A percentile compares a stretch with the other conserved stretches of the same genome.
These are phyloP conservation scores for Coenonympha arcania DNA, from an alignment of 2,888 invertebrate species.

Conservation along the genomic window DNA sequence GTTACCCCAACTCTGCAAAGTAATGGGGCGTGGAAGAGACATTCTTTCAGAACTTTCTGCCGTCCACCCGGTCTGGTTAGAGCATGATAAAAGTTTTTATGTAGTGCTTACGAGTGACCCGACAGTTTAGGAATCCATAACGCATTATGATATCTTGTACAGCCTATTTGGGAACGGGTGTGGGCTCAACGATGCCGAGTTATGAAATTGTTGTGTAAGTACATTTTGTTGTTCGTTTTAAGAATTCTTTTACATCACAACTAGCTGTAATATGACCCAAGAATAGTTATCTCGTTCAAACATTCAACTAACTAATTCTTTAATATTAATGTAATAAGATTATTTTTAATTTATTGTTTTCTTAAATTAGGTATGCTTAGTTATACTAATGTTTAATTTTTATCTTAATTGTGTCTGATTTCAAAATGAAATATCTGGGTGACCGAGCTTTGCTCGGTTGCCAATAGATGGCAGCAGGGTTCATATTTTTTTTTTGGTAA, in stretches of 20 bases:
- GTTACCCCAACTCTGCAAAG: constrained; percentile 33
- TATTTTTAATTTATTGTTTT: no score
- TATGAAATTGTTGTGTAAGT: constrained; percentile 12
- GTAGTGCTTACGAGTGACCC: constrained; percentile 58
- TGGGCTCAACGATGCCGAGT: constrained; percentile 10
- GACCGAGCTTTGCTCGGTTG: no score
- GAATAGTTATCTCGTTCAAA: no score
- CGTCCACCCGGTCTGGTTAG: constrained; percentile 44
- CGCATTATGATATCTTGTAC: constrained; percentile 36
- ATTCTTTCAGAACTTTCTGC: constrained; percentile 57
- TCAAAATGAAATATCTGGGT: no score
- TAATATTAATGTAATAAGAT: no score
- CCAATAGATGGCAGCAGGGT: no score
- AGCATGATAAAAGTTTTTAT: constrained; percentile 69
- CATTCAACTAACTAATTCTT: no score
- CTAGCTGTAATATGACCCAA: no score
- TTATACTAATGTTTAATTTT: no score
- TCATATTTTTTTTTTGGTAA: no score
- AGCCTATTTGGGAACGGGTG: constrained; percentile 21
- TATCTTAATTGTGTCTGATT: no score
- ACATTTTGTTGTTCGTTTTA: constrained; percentile 7
- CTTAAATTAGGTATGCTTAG: no score
- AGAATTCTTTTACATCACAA: not conserved
- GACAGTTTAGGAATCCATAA: constrained; percentile 54
- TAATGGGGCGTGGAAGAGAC: constrained; percentile 62